Conservation (phyloP, 2,113 vertebrate species). For the Odocoileus virginianus region DNA sequence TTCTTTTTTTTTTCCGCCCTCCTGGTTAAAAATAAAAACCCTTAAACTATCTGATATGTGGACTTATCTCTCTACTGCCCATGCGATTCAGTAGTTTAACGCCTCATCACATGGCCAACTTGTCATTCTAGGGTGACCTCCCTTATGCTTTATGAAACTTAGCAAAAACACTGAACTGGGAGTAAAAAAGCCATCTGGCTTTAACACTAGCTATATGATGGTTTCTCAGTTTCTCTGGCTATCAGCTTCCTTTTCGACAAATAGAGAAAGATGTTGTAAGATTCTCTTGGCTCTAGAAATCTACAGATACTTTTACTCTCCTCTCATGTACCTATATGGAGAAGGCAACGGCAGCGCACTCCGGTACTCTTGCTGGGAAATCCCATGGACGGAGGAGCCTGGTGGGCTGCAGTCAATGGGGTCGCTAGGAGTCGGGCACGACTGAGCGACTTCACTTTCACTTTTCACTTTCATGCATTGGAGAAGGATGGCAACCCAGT, state of each 20-base stretch:
- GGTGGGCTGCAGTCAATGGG: no score
- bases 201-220: neutral
- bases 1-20: accelerated
- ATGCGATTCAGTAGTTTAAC: neutral
- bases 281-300: neutral
- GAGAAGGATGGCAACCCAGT: no score
- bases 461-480: no score
- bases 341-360: accelerated
- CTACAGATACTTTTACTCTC: neutral
- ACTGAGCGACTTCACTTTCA: no score
- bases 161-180: neutral
- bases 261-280: neutral
- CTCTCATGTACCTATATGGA: neutral
- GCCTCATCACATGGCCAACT: neutral
- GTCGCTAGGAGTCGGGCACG: no score
- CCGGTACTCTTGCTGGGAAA: no score
- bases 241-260: neutral
- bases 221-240: neutral
- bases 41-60: neutral
- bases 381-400: no score
- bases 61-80: neutral
- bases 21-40: neutral
- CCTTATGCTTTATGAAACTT: neutral
- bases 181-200: neutral
- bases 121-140: neutral